These are phyloP conservation scores for Anoura caudifer DNA, from an alignment of 2,113 vertebrate genomes.

Conservation along the genomic window DNA sequence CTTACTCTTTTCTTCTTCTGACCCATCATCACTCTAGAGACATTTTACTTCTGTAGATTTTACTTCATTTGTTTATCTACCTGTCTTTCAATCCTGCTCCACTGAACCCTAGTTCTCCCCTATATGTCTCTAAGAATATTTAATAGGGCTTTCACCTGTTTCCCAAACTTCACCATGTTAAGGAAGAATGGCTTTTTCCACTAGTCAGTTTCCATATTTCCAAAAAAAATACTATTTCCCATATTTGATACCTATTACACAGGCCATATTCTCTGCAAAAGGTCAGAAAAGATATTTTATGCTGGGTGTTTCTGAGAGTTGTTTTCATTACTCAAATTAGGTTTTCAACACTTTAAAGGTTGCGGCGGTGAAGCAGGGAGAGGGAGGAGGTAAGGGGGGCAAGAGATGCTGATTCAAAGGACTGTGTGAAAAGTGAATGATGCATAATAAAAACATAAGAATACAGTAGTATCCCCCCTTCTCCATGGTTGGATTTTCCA, in stretches of 20 bases:
- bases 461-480: neutral
- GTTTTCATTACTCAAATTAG: neutral
- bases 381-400: neutral
- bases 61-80: neutral
- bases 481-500: neutral
- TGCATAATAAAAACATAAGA: neutral
- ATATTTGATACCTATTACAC: neutral
- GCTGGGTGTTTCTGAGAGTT: neutral
- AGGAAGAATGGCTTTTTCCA: neutral
- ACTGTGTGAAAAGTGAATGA: neutral
- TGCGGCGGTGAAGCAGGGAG: neutral
- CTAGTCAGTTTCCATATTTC: neutral
- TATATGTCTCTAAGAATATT: neutral
- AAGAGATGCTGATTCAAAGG: neutral
- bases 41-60: neutral
- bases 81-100: neutral
- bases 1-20: neutral
- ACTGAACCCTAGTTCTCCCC: accelerated
- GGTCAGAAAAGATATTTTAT: neutral
- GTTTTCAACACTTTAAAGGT: neutral
- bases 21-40: neutral
- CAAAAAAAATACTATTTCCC: neutral
- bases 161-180: neutral
- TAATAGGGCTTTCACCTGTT: neutral
- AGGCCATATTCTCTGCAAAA: neutral